Evolutionary conservation across 2,888 invertebrate genomes (phyloP), one percentile per base, ranked within the genome.

Genomic region (Tetragonula carbonaria): DNA sequence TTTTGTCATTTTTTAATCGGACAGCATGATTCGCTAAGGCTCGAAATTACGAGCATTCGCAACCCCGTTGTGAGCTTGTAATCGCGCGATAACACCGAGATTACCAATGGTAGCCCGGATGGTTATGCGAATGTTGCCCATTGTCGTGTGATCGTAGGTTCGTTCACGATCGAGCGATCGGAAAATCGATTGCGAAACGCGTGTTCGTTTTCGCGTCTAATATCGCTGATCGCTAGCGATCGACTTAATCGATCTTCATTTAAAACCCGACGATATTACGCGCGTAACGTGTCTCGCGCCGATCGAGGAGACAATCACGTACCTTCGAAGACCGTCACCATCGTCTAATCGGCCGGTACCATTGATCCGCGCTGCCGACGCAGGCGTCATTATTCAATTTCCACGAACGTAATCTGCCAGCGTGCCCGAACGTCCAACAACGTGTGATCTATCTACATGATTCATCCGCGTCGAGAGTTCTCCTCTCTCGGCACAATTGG

Each of bases 1-100:
- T 16, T 23, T 33, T 28, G 23, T 5, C 2, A 18, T 28, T 78
- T 28, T 63, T 18, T n/a, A 23, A 45, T 21, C 0, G 65, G 65
- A 8, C 68, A 74, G 21, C 38, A 57, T 0, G 18, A 66, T 1
- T 28, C 65, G 14, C 55, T 8, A 45, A 45, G 74, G 53, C 57
- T 65, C 63, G 88, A 88, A 86, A 87, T 87, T 86, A 50, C 73
- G 62, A 67, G 68, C 72, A 78, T 67, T 83, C 72, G 77, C 59
- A 73, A 77, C 62, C 62, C 59, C 38, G 70, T 28, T 28, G 28
- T 28, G 72, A 28, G 75, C 51, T 68, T 68, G 73, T 53, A 74
- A 79, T 68, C 72, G 73, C 59, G 70, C 79, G 82, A 83, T 76
- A 78, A 80, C 76, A 73, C 65, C 63, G 33, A 75, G 72, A 80